A percentile compares a stretch with the other conserved stretches of the same genome.
phyloP scores from a whole-genome alignment of 2,888 invertebrate genomes.

The Mesorhabditis sp. region DNA sequence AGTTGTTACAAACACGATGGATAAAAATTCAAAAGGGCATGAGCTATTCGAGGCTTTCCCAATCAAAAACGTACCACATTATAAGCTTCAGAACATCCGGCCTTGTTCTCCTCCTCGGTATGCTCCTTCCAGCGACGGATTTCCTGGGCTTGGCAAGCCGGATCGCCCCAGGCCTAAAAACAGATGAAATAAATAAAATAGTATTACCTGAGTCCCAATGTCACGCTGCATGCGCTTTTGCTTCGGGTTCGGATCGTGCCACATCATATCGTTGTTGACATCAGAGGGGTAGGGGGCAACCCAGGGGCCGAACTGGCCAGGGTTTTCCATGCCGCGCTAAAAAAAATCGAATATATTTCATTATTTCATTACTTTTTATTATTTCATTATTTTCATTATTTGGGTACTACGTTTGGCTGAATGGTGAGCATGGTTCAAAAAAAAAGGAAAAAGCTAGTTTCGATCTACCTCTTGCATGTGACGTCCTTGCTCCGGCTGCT shows the following conservation, averaged over 20 bases:
- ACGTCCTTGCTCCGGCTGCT: no score
- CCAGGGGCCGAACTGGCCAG: conserved; percentile 19
- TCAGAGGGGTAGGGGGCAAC: conserved; percentile 18
- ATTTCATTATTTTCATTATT: not conserved
- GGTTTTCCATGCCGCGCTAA: conserved; percentile 2
- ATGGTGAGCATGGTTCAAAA: not conserved
- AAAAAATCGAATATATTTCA: not conserved
- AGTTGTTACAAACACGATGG: not conserved
- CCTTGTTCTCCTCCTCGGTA: conserved; percentile 16
- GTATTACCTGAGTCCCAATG: conserved; percentile 48
- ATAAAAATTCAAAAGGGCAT: no score
- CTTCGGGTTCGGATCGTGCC: conserved; percentile 43
- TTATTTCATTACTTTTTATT: conserved; percentile 5
- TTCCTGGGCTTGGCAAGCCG: not conserved
- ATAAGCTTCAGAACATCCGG: conserved; percentile 9
- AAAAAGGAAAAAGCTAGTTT: no score
- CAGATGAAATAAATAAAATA: conserved; percentile 16
- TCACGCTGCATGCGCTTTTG: conserved; percentile 33
- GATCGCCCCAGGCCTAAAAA: not conserved
- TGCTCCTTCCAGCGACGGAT: conserved; percentile 32
- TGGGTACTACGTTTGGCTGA: not conserved
- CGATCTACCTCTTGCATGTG: no score
- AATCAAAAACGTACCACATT: conserved; percentile 7
- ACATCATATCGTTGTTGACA: conserved; percentile 35
- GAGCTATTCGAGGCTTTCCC: not conserved